These are phyloP conservation scores for Drosophila jambulina DNA, from an alignment of 1,140 invertebrate genomes.

Conservation along the genomic window DNA sequence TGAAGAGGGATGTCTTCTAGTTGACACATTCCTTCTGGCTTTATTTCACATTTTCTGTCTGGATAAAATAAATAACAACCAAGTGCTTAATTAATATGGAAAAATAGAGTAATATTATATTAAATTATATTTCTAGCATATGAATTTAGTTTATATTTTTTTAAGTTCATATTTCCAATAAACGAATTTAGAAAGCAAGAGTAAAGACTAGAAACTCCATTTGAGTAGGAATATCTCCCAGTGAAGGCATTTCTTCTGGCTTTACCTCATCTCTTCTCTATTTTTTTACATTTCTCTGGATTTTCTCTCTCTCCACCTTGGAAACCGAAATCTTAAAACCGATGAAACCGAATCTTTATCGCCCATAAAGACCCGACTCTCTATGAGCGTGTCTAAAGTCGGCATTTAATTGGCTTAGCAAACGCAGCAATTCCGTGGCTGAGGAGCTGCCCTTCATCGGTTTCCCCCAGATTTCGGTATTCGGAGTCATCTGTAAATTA, in stretches of 20 bases:
- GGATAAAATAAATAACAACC: too few species aligned
- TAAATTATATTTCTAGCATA: too few species aligned
- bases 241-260: not conserved
- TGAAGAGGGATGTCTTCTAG: too few species aligned
- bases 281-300: not conserved
- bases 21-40: too few species aligned
- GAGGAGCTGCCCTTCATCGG: not conserved
- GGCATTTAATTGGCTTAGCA: conserved; percentile 68
- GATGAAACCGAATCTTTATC: conserved; percentile 57
- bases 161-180: too few species aligned
- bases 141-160: too few species aligned
- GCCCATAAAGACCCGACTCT: conserved; percentile 42
- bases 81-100: too few species aligned
- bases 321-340: conserved; percentile 24
- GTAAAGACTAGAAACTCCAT: not conserved
- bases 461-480: conserved; percentile 28
- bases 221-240: not conserved
- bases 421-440: conserved; percentile 35
- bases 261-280: not conserved
- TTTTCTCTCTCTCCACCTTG: not conserved
- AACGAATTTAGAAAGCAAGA: not conserved
- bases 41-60: too few species aligned
- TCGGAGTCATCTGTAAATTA: conserved; percentile 58
- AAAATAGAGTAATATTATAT: too few species aligned
- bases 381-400: conserved; percentile 75